Evolutionary conservation across 2,888 invertebrate genomes (phyloP), one percentile per base, ranked within the genome.

Genomic region (Drosophila kambysellisi): DNA sequence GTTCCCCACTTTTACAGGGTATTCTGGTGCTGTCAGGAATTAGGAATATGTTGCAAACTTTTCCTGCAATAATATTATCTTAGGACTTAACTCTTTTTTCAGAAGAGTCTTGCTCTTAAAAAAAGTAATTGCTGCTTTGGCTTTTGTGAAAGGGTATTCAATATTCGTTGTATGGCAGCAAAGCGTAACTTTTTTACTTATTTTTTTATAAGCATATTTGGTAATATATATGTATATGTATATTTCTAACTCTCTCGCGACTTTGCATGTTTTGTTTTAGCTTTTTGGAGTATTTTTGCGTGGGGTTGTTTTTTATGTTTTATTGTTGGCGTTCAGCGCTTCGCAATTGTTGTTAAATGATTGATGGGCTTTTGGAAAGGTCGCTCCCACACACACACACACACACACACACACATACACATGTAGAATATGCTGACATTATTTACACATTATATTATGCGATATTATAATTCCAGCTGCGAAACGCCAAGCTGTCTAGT

Each of bases 301-400:
- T 81, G 66, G 84, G 76, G 89, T 75, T 71, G 25, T 37, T 51
- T 51, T 70, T 60, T 65, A 65, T 63, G 71, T 60, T 75, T 73
- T 52, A 60, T 69, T 51, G 85, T 84, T 79, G 83, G 88, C 83
- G 81, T 85, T 74, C 69, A 79, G 73, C 81, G 73, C 72, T 76
- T 73, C 78, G 67, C 83, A 85, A 80, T 80, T 78, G 76, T 76
- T 83, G 79, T 79, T 78, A 85, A 85, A 82, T 87, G 87, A 87
- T 87, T 87, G 90, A 87, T 87, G 86, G 77, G 68, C 74, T 72
- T 74, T 74, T 53, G 69, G 48, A 69, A 79, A 77, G 82, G 68
- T 81, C 66, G 76, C 82, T 71, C 72, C 74, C 81, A 59, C 74
- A 56, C 72, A 59, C 53, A 57, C 39, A 56, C 32, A 37, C 12